Evolutionary conservation across 2,797 vertebrate species (phyloP).

Genomic region (Rachycentron canadum): DNA sequence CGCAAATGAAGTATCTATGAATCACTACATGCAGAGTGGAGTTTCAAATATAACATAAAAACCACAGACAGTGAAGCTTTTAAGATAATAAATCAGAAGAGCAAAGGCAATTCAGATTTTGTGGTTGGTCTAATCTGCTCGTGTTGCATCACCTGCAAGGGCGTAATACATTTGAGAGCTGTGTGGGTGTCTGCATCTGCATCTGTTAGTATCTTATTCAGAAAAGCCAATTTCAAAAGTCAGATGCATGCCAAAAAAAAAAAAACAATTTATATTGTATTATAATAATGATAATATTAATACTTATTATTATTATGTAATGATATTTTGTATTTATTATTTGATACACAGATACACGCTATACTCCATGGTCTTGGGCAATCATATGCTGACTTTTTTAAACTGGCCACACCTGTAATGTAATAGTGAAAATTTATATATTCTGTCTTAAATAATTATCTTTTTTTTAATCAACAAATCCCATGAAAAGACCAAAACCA

Average conservation of each 20-base stretch:
- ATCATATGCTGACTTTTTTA: too few relatives aligned
- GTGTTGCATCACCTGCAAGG: slow-evolving; percentile 30
- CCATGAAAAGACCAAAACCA: background rate
- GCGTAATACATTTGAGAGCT: background rate
- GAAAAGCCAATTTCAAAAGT: background rate
- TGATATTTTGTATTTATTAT: too few relatives aligned
- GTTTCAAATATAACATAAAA: slow-evolving; percentile 36
- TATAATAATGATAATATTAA: too few relatives aligned
- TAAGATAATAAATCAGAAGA: slow-evolving; percentile 23
- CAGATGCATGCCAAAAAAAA: too few relatives aligned
- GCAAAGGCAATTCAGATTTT: slow-evolving; percentile 26
- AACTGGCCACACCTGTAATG: background rate
- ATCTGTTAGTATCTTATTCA: slow-evolving; percentile 9
- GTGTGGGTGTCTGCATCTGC: slow-evolving; percentile 19
- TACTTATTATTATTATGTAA: too few relatives aligned
- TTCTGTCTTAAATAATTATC: background rate
- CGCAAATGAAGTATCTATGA: slow-evolving; percentile 8
- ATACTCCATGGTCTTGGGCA: too few relatives aligned
- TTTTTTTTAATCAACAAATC: background rate
- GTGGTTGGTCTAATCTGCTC: slow-evolving; percentile 18
- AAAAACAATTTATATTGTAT: too few relatives aligned
- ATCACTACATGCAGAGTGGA: slow-evolving; percentile 5
- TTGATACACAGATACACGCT: too few relatives aligned
- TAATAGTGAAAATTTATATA: background rate
- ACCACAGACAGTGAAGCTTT: slow-evolving; percentile 4